These are phyloP conservation scores for Naso thynnoides DNA, from an alignment of 2,797 vertebrate genomes.

Conservation along the genomic window DNA sequence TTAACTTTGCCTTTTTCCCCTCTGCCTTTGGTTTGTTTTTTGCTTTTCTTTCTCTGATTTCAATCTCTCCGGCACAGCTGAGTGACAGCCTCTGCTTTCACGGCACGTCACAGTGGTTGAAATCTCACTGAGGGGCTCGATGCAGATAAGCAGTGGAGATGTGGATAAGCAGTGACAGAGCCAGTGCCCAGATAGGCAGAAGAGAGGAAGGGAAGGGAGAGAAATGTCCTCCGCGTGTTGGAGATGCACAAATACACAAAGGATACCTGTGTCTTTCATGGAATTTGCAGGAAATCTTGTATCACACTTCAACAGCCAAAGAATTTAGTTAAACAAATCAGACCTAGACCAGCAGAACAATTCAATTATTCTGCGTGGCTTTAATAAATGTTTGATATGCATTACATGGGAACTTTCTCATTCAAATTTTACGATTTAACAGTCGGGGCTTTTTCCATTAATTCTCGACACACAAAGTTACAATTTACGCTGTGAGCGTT, in stretches of 20 bases:
- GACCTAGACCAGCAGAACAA: constrained; percentile 92
- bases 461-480: constrained; percentile 89
- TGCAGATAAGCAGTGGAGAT: constrained; percentile 87
- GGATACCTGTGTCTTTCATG: constrained; percentile 93
- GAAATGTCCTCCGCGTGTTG: constrained; percentile 87
- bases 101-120: constrained; percentile 80
- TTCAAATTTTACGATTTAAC: constrained; percentile 97
- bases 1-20: constrained; percentile 50
- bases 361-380: constrained; percentile 95
- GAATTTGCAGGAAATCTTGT: constrained; percentile 94
- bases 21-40: constrained; percentile 40
- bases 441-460: constrained; percentile 92
- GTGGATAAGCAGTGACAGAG: constrained; percentile 89
- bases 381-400: constrained; percentile 96
- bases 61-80: constrained; percentile 80
- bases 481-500: constrained; percentile 79
- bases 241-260: constrained; percentile 91
- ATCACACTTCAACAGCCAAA: constrained; percentile 94
- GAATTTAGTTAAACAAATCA: constrained; percentile 95
- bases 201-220: constrained; percentile 71
- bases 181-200: constrained; percentile 72
- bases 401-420: constrained; percentile 90
- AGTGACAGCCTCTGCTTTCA: constrained; percentile 86
- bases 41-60: constrained; percentile 65
- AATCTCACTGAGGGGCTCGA: constrained; percentile 81